Evolutionary conservation across 1,140 invertebrate genomes (phyloP).

Genomic region (Dendroctonus valens): DNA sequence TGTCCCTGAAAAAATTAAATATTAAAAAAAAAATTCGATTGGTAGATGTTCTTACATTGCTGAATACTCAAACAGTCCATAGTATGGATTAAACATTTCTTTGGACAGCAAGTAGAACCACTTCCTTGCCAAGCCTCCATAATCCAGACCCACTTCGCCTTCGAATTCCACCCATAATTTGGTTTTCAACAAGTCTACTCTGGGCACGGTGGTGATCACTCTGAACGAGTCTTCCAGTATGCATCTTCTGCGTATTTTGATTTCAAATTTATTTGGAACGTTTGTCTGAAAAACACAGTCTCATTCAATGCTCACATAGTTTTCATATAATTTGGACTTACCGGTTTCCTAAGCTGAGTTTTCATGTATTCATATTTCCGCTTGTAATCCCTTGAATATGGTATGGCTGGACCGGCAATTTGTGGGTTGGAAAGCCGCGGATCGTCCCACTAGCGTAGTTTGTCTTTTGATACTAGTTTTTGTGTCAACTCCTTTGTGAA

Average conservation of each 20-base stretch:
- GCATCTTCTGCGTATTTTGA: constrained; percentile 84
- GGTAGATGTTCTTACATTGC: constrained; percentile 71
- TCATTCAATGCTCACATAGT: background rate
- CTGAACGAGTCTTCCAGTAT: constrained; percentile 96
- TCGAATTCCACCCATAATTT: constrained; percentile 99
- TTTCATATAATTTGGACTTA: constrained; percentile 56
- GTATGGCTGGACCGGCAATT: constrained; percentile 95
- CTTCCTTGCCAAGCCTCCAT: constrained; percentile 94
- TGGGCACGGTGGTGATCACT: constrained; percentile 77
- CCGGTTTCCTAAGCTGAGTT: constrained; percentile 90
- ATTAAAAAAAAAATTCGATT: constrained; percentile 28
- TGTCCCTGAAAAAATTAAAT: constrained; percentile 68
- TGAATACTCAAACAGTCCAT: constrained; percentile 98
- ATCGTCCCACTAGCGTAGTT: constrained; percentile 99
- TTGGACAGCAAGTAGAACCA: constrained; percentile 99
- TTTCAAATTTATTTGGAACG: constrained; percentile 97
- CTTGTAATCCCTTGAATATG: constrained; percentile 97
- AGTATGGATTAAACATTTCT: constrained; percentile 99
- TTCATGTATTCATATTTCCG: constrained; percentile 98
- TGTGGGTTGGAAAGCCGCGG: constrained; percentile 93
- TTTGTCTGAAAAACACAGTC: constrained; percentile 67
- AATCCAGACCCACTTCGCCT: constrained; percentile 95
- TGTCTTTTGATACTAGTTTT: no score
- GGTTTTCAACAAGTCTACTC: constrained; percentile 88
- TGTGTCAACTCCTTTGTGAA: no score